Evolutionary conservation across 2,888 invertebrate species (phyloP).

Genomic region (Gasteruption jaculator): DNA sequence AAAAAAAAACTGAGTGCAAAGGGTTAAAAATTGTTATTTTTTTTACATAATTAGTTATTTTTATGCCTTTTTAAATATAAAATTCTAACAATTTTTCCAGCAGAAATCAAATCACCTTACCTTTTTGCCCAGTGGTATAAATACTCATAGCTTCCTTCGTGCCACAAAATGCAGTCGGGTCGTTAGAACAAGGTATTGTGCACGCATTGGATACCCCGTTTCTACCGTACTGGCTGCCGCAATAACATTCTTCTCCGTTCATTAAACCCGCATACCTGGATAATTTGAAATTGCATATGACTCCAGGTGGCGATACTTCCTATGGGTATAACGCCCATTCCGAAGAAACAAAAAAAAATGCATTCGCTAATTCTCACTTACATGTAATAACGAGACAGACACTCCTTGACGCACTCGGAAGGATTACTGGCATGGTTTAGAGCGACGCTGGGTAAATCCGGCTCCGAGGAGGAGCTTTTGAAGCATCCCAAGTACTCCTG

Average conservation of each 20-base stretch:
- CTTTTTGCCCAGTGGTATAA: slow-evolving; percentile 61
- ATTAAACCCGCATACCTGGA: slow-evolving; percentile 53
- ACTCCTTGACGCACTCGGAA: slow-evolving; percentile 35
- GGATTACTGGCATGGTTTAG: slow-evolving; percentile 30
- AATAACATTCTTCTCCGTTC: slow-evolving; percentile 52
- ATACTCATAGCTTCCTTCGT: slow-evolving; percentile 64
- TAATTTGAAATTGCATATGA: too few relatives aligned
- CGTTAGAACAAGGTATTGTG: slow-evolving; percentile 59
- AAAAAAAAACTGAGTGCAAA: too few relatives aligned
- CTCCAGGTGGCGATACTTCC: too few relatives aligned
- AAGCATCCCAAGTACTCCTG: slow-evolving; percentile 42
- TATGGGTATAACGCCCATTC: too few relatives aligned
- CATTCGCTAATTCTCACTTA: too few relatives aligned
- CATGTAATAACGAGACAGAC: slow-evolving; percentile 42
- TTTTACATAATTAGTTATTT: too few relatives aligned
- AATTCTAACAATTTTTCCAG: background rate
- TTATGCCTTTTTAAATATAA: too few relatives aligned
- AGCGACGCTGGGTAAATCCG: slow-evolving; percentile 31
- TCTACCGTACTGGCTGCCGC: slow-evolving; percentile 50
- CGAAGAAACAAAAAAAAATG: background rate
- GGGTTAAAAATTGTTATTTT: too few relatives aligned
- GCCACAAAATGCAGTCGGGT: slow-evolving; percentile 64
- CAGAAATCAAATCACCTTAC: slow-evolving; percentile 27
- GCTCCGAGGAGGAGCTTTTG: slow-evolving; percentile 28
- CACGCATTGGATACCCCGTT: slow-evolving; percentile 49